These are phyloP conservation scores for Pseudopodoces humilis DNA, from an alignment of 2,113 vertebrate species.

Conservation along the genomic window DNA sequence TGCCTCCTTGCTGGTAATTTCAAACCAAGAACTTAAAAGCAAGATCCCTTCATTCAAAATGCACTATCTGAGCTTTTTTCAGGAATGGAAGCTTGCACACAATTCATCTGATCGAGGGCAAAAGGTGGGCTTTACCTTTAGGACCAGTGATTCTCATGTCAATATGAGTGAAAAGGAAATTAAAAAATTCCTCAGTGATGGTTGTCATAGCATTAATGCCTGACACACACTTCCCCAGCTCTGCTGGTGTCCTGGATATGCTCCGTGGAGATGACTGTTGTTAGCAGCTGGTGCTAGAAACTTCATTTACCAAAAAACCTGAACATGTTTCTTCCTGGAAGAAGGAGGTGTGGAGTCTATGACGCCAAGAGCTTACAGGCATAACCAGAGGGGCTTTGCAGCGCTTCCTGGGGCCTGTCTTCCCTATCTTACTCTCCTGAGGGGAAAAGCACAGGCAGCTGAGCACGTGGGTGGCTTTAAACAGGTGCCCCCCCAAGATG, in stretches of 20 bases:
- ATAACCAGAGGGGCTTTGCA: background rate
- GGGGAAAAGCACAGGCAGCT: background rate
- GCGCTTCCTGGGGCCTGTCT: background rate
- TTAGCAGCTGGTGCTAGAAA: background rate
- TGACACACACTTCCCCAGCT: background rate
- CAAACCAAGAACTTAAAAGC: background rate
- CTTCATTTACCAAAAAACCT: background rate
- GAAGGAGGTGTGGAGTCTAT: background rate
- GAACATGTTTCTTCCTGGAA: background rate
- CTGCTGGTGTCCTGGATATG: background rate
- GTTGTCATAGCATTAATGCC: conserved; percentile 15
- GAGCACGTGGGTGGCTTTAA: background rate
- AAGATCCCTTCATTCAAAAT: background rate
- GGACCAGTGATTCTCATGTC: background rate
- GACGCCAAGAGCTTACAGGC: background rate
- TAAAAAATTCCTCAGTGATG: background rate
- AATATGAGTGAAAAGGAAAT: background rate
- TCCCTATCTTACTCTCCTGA: background rate
- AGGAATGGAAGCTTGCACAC: background rate
- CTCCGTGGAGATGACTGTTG: background rate
- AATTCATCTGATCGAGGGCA: background rate
- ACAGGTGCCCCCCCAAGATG: background rate
- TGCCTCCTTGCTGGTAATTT: background rate
- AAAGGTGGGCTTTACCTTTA: background rate
- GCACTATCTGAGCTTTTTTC: rapidly evolving